Evolutionary conservation across 2,797 vertebrate genomes (phyloP).

Genomic region (Mus minutoides): DNA sequence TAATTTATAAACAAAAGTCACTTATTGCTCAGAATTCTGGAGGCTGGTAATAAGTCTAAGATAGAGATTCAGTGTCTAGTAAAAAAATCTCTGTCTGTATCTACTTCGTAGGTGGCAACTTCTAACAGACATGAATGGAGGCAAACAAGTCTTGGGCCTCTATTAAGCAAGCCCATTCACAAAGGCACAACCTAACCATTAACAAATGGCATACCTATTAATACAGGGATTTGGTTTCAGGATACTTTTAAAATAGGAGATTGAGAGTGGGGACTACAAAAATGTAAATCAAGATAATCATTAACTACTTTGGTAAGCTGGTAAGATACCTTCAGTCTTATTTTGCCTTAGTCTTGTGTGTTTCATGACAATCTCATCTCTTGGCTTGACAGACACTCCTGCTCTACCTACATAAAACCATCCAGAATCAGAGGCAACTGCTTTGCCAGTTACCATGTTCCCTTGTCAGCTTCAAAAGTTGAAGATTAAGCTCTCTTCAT

Average conservation of each 20-base stretch:
- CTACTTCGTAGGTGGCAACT: neutral
- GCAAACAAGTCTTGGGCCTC: neutral
- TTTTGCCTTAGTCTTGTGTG: slow-evolving; percentile 2
- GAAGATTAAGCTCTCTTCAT: neutral
- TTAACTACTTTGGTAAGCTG: neutral
- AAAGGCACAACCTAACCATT: neutral
- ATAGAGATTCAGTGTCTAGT: neutral
- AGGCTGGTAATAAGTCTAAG: neutral
- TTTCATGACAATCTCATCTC: neutral
- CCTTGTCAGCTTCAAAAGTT: neutral
- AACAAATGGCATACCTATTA: neutral
- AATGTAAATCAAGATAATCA: neutral
- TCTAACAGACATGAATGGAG: neutral
- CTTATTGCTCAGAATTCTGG: neutral
- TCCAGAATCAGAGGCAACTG: neutral
- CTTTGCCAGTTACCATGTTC: neutral
- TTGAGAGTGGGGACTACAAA: neutral
- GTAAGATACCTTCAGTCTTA: slow-evolving; percentile 28
- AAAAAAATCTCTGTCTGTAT: neutral
- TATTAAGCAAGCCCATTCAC: neutral
- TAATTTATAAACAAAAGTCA: neutral
- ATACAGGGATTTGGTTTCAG: neutral
- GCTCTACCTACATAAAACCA: neutral
- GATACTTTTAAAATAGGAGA: neutral
- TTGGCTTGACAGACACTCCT: neutral